Evolutionary conservation across 2,113 vertebrate species (phyloP).

Genomic region (Nothoprocta pentlandii): DNA sequence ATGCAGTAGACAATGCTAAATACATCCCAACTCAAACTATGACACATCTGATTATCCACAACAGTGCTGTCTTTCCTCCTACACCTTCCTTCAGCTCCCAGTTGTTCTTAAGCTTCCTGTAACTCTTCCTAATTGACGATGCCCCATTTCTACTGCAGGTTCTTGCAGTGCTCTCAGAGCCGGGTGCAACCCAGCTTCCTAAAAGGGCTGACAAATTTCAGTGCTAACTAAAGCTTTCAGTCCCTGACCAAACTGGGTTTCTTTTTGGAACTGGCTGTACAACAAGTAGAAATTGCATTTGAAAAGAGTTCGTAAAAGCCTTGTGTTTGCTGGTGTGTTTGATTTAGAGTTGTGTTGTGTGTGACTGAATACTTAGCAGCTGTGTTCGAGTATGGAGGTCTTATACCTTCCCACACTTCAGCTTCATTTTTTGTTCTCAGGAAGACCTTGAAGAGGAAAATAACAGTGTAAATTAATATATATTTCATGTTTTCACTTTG

Average conservation of each 20-base stretch:
- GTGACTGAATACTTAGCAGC: not conserved
- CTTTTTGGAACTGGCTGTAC: not conserved
- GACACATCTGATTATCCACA: not conserved
- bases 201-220: not conserved
- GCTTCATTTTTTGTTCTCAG: not conserved
- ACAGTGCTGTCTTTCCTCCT: not conserved
- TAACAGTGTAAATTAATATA: not conserved
- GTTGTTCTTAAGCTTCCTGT: not conserved
- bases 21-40: not conserved
- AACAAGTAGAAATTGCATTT: not conserved
- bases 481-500: not conserved
- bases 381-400: not conserved
- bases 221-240: not conserved
- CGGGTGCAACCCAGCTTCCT: not conserved
- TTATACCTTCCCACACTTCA: not conserved
- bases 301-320: not conserved
- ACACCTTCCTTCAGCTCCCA: not conserved
- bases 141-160: not conserved
- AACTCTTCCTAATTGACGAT: not conserved
- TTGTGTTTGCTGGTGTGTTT: not conserved
- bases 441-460: not conserved
- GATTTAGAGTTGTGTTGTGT: not conserved
- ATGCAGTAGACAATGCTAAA: not conserved
- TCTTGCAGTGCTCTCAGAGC: not conserved
- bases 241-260: not conserved